Evolutionary conservation across 2,888 invertebrate species (phyloP).

Genomic region (Mesorhabditis spiculigera): DNA sequence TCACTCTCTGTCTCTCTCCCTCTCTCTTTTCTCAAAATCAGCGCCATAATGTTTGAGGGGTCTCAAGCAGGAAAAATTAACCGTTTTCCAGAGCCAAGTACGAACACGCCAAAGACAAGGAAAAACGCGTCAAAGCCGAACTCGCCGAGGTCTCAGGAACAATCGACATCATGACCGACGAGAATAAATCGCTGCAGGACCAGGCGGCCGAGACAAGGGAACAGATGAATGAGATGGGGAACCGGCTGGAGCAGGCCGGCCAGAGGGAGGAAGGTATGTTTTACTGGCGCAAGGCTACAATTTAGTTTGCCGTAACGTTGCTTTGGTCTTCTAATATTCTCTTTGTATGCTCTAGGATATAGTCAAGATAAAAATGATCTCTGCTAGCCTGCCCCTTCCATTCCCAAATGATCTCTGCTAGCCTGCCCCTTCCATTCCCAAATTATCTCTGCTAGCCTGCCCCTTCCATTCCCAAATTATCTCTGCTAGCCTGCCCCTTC

Average conservation of each 20-base stretch:
- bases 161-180: neutral
- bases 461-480: too few relatives aligned
- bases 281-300: neutral
- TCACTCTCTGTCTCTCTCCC: too few relatives aligned
- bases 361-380: too few relatives aligned
- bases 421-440: too few relatives aligned
- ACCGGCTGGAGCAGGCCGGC: slow-evolving; percentile 15
- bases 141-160: neutral
- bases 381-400: too few relatives aligned
- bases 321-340: too few relatives aligned
- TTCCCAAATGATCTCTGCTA: too few relatives aligned
- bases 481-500: too few relatives aligned
- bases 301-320: neutral
- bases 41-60: too few relatives aligned
- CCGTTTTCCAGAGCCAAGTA: neutral
- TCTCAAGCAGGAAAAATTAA: neutral
- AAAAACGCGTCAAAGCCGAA: neutral
- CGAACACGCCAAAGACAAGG: slow-evolving; percentile 2
- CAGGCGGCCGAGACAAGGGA: slow-evolving; percentile 14
- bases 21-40: too few relatives aligned
- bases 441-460: too few relatives aligned
- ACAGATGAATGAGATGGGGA: slow-evolving; percentile 21
- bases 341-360: too few relatives aligned
- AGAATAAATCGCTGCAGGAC: slow-evolving; percentile 10
- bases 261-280: slow-evolving; percentile 18